Evolutionary conservation across 1,140 invertebrate species (phyloP), one percentile per base, ranked within the genome.

Genomic region (Tetragonula clypearis): DNA sequence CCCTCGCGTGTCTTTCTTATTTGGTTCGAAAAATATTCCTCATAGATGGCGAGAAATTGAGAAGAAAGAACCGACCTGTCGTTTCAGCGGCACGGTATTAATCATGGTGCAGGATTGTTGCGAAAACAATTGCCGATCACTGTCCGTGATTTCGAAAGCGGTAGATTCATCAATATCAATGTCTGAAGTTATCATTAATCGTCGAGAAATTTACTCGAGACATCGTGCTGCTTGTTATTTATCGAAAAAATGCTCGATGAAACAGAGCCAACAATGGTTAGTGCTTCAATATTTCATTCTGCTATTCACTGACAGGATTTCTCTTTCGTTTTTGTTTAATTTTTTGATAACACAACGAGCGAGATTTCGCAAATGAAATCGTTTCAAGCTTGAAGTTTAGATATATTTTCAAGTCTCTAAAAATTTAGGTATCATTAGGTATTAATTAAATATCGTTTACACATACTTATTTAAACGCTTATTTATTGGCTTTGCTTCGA

Each of bases 171-270:
- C 88, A 77, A 89, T 88, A 88, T 83, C 79, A 77, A 55, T 77
- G 84, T 56, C 69, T 69, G 76, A 62, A 88, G 88, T 89, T 84
- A 88, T 89, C 87, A 89, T 89, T 89, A 89, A 88, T 88, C 87
- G 79, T 89, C 60, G 58, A 23, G 56, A 84, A 86, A 86, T 88
- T 89, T 86, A 76, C 85, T 79, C 78, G 56, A 49, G 41, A 68
- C 72, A 72, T 65, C 41, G 41, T 35, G 71, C 79, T 82, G 71
- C 84, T 88, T 83, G 82, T 86, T 89, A 89, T 88, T 84, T 83
- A 81, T 86, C 30, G 77, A 86, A 79, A 49, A 79, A 82, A 75
- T 85, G 68, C 35, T 76, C 71, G 49, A 60, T 65, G 60, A 75
- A 79, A 66, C 65, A 15, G 41, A 49, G 15, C 15, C 41, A 73